Evolutionary conservation across 2,888 invertebrate genomes (phyloP).

Genomic region (Trachelus troglodyta): DNA sequence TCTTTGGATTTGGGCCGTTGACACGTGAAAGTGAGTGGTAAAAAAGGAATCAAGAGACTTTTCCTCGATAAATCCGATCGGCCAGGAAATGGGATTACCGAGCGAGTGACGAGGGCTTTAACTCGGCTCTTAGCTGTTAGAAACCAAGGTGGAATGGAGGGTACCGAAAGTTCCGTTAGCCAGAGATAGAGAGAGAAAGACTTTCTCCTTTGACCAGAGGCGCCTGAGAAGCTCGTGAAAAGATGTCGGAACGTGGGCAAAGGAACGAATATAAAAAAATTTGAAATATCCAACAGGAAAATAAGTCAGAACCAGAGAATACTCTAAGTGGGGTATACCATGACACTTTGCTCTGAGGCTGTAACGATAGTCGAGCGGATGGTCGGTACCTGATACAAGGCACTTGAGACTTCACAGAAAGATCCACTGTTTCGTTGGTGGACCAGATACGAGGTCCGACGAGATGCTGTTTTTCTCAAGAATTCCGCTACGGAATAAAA

Average conservation of each 20-base stretch:
- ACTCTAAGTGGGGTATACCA: neutral
- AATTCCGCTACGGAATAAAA: neutral
- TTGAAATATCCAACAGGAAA: neutral
- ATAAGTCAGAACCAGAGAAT: neutral
- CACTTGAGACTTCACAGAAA: neutral
- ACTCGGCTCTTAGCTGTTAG: neutral
- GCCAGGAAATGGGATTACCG: neutral
- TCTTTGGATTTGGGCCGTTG: neutral
- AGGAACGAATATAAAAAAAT: neutral
- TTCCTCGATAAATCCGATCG: neutral
- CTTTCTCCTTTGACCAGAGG: neutral
- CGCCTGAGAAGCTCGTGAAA: neutral
- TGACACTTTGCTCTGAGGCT: too few relatives aligned
- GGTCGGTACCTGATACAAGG: neutral
- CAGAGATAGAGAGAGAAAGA: neutral
- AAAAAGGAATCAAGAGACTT: neutral
- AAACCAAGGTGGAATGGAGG: neutral
- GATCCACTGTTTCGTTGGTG: neutral
- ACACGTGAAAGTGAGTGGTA: neutral
- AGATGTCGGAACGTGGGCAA: neutral
- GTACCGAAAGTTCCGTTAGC: neutral
- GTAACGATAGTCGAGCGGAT: too few relatives aligned
- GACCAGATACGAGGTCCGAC: neutral
- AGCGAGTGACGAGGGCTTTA: slow-evolving; percentile 1
- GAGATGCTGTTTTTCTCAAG: neutral